A percentile compares a stretch with the other conserved stretches of the same genome.
Evolutionary conservation across 2,797 vertebrate species (phyloP).

Genomic region (Sebastes iracundus): DNA sequence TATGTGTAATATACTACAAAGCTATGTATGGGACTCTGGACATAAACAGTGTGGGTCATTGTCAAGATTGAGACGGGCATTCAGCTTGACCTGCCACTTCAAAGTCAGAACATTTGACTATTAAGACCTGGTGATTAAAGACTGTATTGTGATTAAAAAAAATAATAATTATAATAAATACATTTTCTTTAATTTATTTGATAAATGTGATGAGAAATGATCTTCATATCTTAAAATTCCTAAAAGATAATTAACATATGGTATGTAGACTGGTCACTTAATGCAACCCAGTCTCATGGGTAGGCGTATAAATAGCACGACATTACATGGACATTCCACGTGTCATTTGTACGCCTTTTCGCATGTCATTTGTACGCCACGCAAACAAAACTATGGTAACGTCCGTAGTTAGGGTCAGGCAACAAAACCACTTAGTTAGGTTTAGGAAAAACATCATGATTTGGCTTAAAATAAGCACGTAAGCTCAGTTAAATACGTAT

Average conservation of each 20-base stretch:
- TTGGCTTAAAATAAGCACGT: too few relatives aligned
- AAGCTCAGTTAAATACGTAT: too few relatives aligned
- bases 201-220: background rate
- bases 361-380: too few relatives aligned
- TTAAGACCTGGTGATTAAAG: background rate
- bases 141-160: background rate
- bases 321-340: too few relatives aligned
- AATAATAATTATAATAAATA: background rate
- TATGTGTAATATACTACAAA: conserved; percentile 42
- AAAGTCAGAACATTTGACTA: background rate
- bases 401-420: too few relatives aligned
- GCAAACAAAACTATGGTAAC: too few relatives aligned
- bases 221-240: background rate
- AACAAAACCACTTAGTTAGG: too few relatives aligned
- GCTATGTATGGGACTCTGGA: conserved; percentile 36
- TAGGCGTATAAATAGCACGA: too few relatives aligned
- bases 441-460: too few relatives aligned
- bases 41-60: conserved; percentile 50
- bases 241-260: background rate
- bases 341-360: too few relatives aligned
- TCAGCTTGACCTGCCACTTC: background rate
- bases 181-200: background rate
- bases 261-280: background rate
- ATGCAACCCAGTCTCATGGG: background rate
- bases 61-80: conserved; percentile 34